Evolutionary conservation across 2,113 vertebrate species (phyloP), one percentile per base, ranked within the genome.

Genomic region (Galbula dea): DNA sequence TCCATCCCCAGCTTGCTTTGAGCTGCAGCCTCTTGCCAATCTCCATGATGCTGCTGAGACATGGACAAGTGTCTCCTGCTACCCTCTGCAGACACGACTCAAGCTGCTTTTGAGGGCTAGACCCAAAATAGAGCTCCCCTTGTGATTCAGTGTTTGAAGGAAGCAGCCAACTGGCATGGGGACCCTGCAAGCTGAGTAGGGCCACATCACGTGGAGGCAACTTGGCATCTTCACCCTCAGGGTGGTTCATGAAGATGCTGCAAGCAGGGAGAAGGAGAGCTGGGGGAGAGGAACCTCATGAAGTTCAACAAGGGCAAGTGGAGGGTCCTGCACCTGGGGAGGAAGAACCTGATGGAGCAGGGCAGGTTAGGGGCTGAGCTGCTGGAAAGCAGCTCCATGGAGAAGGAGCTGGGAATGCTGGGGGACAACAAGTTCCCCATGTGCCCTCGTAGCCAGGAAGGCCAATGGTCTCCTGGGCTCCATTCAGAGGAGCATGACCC

Each of bases 101-200:
- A 91, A 69, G 85, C 92, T 94, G 95, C 94, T 95, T 94, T 94
- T 73, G 71, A 96, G 91, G 90, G 76, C 95, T 96, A 94, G 93
- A 90, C 77, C 76, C 88, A 86, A 85, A 87, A 85, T 89, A 95
- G 91, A 80, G 77, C 80, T 95, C 71, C 85, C 39, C 87, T 89
- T 59, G 85, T 88, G 91, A 90, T 94, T 88, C 84, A 95, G 86
- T 52, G 86, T 65, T 95, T 77, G 68, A 69, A 67, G 6, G 15
- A 30, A 78, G 86, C 72, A 92, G 93, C 93, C 84, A 96, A 85
- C 82, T 91, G 94, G 93, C 94, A 86, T 32, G 36, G 89, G 75
- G 89, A 65, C 34, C 90, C 26, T 39, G 89, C 9, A 10, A 66
- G 84, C 87, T 3, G 71, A 88, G 86, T 7, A 0, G 68, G 76